Conservation (phyloP, 2,888 invertebrate species). For the Sthenelais limicola region DNA sequence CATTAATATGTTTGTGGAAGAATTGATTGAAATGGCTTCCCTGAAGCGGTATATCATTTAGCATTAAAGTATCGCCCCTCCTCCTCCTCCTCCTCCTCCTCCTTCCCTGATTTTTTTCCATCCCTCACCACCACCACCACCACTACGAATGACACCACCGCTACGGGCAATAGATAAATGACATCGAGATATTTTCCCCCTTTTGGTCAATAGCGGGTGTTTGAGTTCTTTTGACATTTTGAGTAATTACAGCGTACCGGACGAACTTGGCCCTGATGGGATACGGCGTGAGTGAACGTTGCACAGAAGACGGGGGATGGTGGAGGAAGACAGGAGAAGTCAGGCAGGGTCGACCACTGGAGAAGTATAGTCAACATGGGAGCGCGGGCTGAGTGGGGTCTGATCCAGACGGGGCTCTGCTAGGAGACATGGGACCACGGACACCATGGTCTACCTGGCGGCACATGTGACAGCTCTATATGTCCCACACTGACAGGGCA, state of each 20-base stretch:
- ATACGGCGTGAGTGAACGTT: too few relatives aligned
- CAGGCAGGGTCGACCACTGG: constrained; percentile 24
- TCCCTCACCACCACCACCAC: too few relatives aligned
- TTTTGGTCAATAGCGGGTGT: constrained; percentile 13
- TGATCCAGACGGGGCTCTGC: not conserved
- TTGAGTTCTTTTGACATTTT: constrained; percentile 28
- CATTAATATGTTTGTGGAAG: too few relatives aligned
- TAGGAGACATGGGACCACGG: too few relatives aligned
- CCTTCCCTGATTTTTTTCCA: too few relatives aligned
- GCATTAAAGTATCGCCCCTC: too few relatives aligned
- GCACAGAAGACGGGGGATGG: not conserved
- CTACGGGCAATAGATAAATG: too few relatives aligned
- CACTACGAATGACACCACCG: too few relatives aligned
- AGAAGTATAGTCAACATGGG: constrained; percentile 31
- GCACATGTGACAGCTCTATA: constrained; percentile 23
- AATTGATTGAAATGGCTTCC: too few relatives aligned
- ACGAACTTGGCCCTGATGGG: constrained; percentile 5
- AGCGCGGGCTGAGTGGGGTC: not conserved
- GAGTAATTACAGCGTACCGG: constrained; percentile 23
- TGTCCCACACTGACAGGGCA: constrained; percentile 28
- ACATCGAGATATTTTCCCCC: too few relatives aligned
- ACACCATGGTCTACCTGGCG: constrained; percentile 27
- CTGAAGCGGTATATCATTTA: too few relatives aligned
- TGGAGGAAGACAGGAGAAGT: constrained; percentile 7
- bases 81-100: too few relatives aligned